phyloP scores from a whole-genome alignment of 2,888 invertebrate species.

The Drosophila meridiana region DNA sequence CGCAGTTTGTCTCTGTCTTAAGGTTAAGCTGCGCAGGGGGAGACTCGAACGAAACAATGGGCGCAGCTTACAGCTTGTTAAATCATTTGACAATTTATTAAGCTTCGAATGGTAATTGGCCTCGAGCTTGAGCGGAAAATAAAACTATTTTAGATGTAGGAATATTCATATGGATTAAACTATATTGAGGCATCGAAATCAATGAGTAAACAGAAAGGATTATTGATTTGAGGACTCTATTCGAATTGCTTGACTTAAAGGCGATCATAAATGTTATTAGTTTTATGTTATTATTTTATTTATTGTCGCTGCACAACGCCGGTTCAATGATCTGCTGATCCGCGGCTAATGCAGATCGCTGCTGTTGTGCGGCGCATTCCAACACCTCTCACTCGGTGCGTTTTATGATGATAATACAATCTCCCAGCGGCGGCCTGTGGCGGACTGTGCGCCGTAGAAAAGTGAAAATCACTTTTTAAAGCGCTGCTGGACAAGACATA shows the following conservation, averaged over 20 bases:
- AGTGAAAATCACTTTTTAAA: constrained; percentile 74
- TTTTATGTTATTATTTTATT: not conserved
- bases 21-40: constrained; percentile 27
- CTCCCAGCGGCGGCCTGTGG: constrained; percentile 13
- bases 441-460: constrained; percentile 53
- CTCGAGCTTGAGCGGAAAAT: constrained; percentile 17
- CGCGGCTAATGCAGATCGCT: constrained; percentile 21
- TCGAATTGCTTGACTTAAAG: not conserved
- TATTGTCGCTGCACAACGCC: not conserved
- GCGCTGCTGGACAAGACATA: constrained; percentile 45
- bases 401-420: constrained; percentile 39
- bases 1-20: constrained; percentile 28
- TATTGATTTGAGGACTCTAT: not conserved
- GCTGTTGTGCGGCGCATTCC: constrained; percentile 32
- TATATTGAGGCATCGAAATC: not conserved
- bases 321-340: constrained; percentile 32
- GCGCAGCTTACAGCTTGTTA: constrained; percentile 44
- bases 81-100: constrained; percentile 48
- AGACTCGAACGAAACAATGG: constrained; percentile 26
- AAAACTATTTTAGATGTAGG: not conserved
- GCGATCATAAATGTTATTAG: not conserved
- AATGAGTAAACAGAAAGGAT: not conserved
- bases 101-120: not conserved
- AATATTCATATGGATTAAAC: not conserved
- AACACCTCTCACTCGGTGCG: constrained; percentile 38